These are phyloP conservation scores for Metalampra italica DNA, from an alignment of 2,888 invertebrate genomes.

Conservation along the genomic window DNA sequence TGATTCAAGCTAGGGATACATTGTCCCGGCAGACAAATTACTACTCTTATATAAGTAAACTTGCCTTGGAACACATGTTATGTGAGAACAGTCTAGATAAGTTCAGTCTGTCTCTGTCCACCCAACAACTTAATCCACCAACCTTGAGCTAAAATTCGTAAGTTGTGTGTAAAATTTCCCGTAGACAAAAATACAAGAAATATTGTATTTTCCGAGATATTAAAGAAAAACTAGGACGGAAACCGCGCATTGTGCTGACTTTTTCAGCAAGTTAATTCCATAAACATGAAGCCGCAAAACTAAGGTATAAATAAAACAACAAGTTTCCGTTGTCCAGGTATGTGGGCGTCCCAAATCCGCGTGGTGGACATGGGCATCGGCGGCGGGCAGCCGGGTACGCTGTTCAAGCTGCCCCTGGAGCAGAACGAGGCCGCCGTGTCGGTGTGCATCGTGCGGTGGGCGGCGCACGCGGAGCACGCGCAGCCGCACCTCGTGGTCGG, in stretches of 20 bases:
- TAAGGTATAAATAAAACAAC: no score
- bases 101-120: no score
- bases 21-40: neutral
- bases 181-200: no score
- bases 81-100: no score
- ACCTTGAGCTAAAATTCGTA: no score
- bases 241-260: neutral
- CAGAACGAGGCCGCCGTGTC: constrained; percentile 98
- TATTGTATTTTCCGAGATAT: neutral
- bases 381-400: constrained; percentile 82
- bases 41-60: no score
- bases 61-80: no score
- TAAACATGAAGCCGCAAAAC: no score
- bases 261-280: no score
- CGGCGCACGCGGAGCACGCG: constrained; percentile 65
- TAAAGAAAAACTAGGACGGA: neutral
- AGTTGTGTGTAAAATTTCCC: no score
- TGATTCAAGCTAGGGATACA: constrained; percentile 74
- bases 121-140: no score
- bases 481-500: constrained; percentile 87
- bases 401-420: constrained; percentile 88
- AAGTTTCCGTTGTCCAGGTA: constrained; percentile 69
- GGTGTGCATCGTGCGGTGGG: constrained; percentile 89
- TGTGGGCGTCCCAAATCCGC: constrained; percentile 96
- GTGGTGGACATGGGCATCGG: constrained; percentile 88